These are phyloP conservation scores for Polyodon spathula DNA, from an alignment of 2,113 vertebrate species.

Conservation along the genomic window DNA sequence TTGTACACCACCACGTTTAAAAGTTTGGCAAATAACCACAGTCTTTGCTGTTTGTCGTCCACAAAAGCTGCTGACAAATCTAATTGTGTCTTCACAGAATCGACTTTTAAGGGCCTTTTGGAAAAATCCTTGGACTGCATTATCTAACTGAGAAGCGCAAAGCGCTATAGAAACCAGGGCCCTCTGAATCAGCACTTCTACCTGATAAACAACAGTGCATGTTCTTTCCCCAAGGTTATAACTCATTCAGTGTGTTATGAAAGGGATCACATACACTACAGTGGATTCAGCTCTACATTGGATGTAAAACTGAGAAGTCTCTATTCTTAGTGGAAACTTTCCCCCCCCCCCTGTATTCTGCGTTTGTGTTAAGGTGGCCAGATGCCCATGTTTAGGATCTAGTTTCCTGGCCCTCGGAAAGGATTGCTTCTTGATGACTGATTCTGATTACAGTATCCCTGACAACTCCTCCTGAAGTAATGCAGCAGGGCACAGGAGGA, in stretches of 20 bases:
- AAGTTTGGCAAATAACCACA: too few relatives aligned
- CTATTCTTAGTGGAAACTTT: not conserved
- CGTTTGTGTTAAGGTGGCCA: constrained; percentile 34
- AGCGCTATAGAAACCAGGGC: constrained; percentile 28
- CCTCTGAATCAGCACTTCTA: constrained; percentile 51
- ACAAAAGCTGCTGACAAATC: constrained; percentile 42
- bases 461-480: constrained; percentile 65
- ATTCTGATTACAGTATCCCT: constrained; percentile 61
- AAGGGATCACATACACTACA: not conserved
- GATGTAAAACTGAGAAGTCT: not conserved
- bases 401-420: constrained; percentile 45
- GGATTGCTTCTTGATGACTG: constrained; percentile 36
- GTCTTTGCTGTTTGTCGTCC: constrained; percentile 18
- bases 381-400: constrained; percentile 43
- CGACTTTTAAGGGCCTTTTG: constrained; percentile 27
- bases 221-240: not conserved
- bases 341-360: constrained; percentile 13
- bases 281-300: not conserved
- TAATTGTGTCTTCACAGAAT: constrained; percentile 23
- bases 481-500: constrained; percentile 45
- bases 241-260: constrained; percentile 5
- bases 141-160: constrained; percentile 43
- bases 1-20: too few relatives aligned
- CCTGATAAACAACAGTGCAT: not conserved
- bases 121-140: constrained; percentile 39